Base-by-base conservation (phyloP, 64 coral and sea anemone genomes). In the Cladopsammia gracilis region DNA sequence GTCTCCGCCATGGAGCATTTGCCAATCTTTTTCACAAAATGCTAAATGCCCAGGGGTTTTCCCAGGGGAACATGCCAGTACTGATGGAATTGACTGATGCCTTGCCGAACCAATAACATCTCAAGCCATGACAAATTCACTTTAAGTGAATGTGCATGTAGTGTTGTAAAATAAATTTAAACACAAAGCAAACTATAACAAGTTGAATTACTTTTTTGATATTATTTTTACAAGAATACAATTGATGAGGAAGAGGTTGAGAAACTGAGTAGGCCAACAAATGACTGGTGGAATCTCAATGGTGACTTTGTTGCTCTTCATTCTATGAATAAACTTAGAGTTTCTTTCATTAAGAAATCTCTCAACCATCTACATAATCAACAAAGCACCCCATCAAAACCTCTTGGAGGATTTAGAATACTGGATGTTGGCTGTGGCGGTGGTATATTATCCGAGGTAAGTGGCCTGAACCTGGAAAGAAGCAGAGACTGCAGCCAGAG, bases 401-500 rank as follows among this genome's bases (percentile, higher is more conserved):
- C 94, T 18, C 88, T 99, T 11, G 58, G 65, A 42, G 91, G 78
- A 25, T 84, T 89, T 10, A 94, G 82, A 70, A 78, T 99, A 42
- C 84, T 99, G 22, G 98, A 99, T 71, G 70, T 99, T 53, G 98
- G 98, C 5, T 99, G 98, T 89, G 98, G 98, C 77, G 98, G 98
- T 34, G 98, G 98, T 13, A 91, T 99, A 69, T 47, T 99, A 49
- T 91, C 85, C 49, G 94, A 99, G 91, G 98, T 96, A 77, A 24
- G 58, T 70, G 2, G 0, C 4, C 34, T 34, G 34, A 34, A 34
- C 34, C 34, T 34, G 34, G 34, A 34, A 2, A 34, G 34, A 34
- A 34, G 34, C 34, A 34, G 34, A 34, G 34, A 34, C 34, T 34
- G 34, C 2, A 34, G 34, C 34, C 34, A 34, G 34, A 34, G 34